Conservation (phyloP, 2,888 invertebrate genomes). For the Volucella bombylans region DNA sequence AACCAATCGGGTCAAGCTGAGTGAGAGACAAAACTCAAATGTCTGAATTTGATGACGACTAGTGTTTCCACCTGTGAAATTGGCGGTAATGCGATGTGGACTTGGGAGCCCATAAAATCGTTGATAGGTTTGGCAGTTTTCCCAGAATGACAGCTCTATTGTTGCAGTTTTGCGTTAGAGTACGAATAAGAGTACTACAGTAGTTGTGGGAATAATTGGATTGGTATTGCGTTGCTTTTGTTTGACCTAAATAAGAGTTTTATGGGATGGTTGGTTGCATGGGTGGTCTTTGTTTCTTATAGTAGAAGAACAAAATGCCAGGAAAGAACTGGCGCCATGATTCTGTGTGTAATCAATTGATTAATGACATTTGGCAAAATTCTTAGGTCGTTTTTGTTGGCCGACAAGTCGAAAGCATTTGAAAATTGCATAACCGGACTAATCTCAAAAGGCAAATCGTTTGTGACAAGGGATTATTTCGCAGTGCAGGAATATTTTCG, state of each 20-base stretch:
- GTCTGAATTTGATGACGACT: conserved; percentile 63
- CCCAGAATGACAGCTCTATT: conserved; percentile 54
- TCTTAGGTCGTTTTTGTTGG: not conserved
- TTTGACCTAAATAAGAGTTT: conserved; percentile 36
- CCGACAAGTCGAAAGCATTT: too few relatives aligned
- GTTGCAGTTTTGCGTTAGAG: conserved; percentile 20
- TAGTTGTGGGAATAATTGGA: conserved; percentile 40
- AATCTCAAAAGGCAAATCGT: too few relatives aligned
- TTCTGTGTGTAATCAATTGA: conserved; percentile 21
- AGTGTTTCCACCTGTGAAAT: conserved; percentile 67
- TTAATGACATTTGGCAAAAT: not conserved
- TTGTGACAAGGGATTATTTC: too few relatives aligned
- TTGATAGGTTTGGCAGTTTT: conserved; percentile 49
- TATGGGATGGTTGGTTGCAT: not conserved
- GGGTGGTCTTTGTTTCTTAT: conserved; percentile 26
- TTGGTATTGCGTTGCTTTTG: conserved; percentile 53
- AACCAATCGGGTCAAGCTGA: conserved; percentile 19
- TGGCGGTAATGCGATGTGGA: conserved; percentile 27
- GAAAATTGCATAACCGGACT: too few relatives aligned
- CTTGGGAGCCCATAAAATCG: conserved; percentile 27
- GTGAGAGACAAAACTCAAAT: conserved; percentile 1
- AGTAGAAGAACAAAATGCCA: not conserved
- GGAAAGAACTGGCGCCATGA: conserved; percentile 44
- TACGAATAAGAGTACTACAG: not conserved
- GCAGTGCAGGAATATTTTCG: too few relatives aligned